Evolutionary conservation across 2,888 invertebrate genomes (phyloP).

Genomic region (Megaustenia siamemsis): DNA sequence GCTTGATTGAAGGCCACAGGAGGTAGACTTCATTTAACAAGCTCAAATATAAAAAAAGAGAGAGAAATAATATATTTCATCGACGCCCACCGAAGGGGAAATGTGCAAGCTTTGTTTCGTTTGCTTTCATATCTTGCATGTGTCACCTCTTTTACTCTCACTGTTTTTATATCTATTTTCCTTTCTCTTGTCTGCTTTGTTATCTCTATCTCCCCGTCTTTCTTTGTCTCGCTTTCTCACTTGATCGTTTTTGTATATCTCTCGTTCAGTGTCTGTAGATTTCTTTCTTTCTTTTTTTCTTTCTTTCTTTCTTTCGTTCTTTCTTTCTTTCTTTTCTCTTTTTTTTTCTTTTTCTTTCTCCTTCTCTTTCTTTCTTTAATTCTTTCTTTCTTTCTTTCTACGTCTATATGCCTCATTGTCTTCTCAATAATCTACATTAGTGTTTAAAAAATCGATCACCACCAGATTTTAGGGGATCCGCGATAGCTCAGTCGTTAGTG

Average conservation of each 20-base stretch:
- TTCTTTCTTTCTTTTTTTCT: neutral
- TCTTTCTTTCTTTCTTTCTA: neutral
- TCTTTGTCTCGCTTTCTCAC: too few species aligned
- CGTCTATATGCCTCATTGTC: neutral
- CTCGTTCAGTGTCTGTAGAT: neutral
- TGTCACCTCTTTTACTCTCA: neutral
- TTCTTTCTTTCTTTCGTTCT: neutral
- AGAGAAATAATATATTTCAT: conserved; percentile 22
- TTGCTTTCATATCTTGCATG: neutral
- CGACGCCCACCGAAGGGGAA: neutral
- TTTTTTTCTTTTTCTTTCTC: neutral
- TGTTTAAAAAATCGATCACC: too few species aligned
- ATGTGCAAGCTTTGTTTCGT: neutral
- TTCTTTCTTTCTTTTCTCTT: too few species aligned
- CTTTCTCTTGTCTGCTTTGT: neutral
- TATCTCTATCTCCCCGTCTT: neutral
- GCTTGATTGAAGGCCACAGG: conserved; percentile 32
- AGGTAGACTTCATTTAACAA: neutral
- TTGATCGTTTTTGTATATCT: neutral
- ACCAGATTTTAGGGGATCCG: too few species aligned
- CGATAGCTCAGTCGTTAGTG: too few species aligned
- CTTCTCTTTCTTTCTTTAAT: neutral
- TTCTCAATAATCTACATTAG: too few species aligned
- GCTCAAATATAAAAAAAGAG: neutral
- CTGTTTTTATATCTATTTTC: neutral